Percentiles rank a stretch among this genome's conserved stretches.
Conservation (phyloP, 1,140 invertebrate genomes). For the Trichoplusia ni region DNA sequence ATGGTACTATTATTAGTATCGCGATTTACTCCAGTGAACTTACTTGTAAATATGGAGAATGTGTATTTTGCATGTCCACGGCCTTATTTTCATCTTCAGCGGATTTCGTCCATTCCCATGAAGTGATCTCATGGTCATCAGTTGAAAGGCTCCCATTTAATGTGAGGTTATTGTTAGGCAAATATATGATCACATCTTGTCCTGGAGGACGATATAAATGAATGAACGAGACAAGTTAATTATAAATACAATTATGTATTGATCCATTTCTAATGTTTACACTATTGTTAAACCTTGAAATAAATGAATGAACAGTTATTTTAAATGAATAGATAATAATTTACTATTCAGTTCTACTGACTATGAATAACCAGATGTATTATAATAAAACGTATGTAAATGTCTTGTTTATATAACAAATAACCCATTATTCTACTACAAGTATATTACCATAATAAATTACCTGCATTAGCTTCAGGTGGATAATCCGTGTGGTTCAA, state of each 20-base stretch:
- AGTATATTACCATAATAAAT: too few species aligned
- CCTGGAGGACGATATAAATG: too few species aligned
- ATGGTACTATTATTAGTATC: too few species aligned
- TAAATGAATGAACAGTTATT: neutral
- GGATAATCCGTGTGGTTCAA: conserved; percentile 96
- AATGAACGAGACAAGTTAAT: too few species aligned
- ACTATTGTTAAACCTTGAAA: too few species aligned
- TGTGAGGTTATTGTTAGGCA: conserved; percentile 94
- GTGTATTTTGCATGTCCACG: conserved; percentile 96
- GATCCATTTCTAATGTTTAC: too few species aligned
- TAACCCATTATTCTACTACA: too few species aligned
- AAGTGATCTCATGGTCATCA: conserved; percentile 95
- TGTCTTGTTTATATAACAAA: too few species aligned
- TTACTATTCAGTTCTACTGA: too few species aligned
- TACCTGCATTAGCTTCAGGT: conserved; percentile 94
- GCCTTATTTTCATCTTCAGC: conserved; percentile 92
- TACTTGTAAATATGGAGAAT: conserved; percentile 91
- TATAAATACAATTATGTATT: too few species aligned
- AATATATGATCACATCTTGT: conserved; percentile 93
- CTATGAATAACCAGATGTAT: too few species aligned
- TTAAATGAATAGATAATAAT: conserved; percentile 3
- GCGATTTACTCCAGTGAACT: neutral
- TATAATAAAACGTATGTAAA: too few species aligned
- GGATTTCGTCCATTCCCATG: conserved; percentile 97
- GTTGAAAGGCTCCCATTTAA: conserved; percentile 95